Evolutionary conservation across 2,888 invertebrate species (phyloP), one percentile per base, ranked within the genome.

Genomic region (Andrena trimmerana): DNA sequence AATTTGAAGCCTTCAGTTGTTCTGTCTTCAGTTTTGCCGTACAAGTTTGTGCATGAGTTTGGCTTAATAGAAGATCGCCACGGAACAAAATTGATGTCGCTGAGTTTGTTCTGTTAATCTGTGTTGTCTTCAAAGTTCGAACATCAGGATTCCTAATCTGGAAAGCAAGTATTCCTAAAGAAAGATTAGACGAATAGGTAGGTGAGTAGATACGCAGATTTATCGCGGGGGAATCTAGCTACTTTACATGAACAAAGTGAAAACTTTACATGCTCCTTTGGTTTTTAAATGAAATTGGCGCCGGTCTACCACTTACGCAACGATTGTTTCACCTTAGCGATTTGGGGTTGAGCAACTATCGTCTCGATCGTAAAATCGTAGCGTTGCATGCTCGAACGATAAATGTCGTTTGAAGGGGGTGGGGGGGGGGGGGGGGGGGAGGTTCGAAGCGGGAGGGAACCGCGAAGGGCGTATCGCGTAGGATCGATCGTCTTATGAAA

Each of bases 401-500:
- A 66, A 81, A 62, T 29, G 54, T 75, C 54, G 29, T 27, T 16
- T 8, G 57, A 59, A 20, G 27, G 50, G 36, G 42, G 48, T n/a
- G n/a, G n/a, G 31, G 7, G 33, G 33, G 8, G 33, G 13, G 20
- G 20, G 20, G 20, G 20, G 20, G 20, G 20, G 20, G 20, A 20
- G 20, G 0, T 20, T 13, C 24, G 16, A 7, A 10, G 7, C 6
- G 42, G 1, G 29, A 0, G 29, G 24, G 48, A 16, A 16, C 20
- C 16, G 27, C 31, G 24, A 33, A n/a, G 50, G 36, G 50, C 50
- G 67, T 24, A 13, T 13, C 27, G 66, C 60, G 78, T 65, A 65
- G 81, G 83, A 85, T 87, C 84, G 89, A 87, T 86, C 84, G 83
- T 76, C 67, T 79, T 81, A 66, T 59, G 89, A 89, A 88, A 88